These are phyloP conservation scores for Sebastes dallii DNA, from an alignment of 2,797 vertebrate species.

Conservation along the genomic window DNA sequence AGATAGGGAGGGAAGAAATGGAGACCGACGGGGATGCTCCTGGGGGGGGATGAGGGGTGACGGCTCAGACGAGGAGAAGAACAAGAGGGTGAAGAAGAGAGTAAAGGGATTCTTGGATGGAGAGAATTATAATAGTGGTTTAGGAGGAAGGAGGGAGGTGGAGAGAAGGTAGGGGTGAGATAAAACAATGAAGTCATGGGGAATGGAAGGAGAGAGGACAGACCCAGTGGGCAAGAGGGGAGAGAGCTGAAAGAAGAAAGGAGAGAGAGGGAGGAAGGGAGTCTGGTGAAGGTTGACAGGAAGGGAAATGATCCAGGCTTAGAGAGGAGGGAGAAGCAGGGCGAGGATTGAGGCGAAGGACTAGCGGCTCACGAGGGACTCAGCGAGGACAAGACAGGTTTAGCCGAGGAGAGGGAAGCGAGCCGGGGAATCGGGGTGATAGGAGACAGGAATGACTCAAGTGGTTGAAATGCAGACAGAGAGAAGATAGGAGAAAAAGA, in stretches of 20 bases:
- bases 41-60: not conserved
- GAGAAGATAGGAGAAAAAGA: not conserved
- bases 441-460: slow-evolving; percentile 15
- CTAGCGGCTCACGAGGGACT: slow-evolving; percentile 36
- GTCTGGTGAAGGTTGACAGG: slow-evolving; percentile 18
- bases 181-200: not conserved
- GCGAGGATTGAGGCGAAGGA: slow-evolving; percentile 38
- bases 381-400: slow-evolving; percentile 41
- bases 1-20: not conserved
- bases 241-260: not conserved
- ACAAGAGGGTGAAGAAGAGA: not conserved
- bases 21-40: not conserved
- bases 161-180: not conserved
- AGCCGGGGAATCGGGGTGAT: slow-evolving; percentile 14
- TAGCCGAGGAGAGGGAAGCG: slow-evolving; percentile 18
- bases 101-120: not conserved
- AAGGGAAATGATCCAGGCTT: slow-evolving; percentile 38
- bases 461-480: slow-evolving; percentile 13
- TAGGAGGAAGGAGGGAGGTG: not conserved
- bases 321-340: slow-evolving; percentile 11
- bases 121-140: not conserved
- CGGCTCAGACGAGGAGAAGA: not conserved
- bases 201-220: not conserved
- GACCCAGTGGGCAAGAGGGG: not conserved
- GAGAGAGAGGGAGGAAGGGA: not conserved